Base-by-base conservation (phyloP, 2,888 invertebrate species). In the Sarcophaga rosellei region DNA sequence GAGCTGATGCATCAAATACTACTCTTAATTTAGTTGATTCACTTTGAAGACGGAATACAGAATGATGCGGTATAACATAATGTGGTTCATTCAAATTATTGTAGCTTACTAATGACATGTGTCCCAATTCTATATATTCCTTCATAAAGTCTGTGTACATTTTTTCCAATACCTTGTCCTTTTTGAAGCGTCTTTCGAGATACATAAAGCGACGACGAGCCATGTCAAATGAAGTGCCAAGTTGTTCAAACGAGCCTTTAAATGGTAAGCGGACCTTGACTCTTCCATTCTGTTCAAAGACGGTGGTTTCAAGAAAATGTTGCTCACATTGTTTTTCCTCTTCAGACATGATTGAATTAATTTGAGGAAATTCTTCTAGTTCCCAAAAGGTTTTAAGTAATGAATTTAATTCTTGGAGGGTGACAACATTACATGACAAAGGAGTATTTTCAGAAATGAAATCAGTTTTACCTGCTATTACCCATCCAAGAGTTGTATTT, bases 401-500 rank as follows among this genome's bases (percentile, higher is more conserved):
- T 15, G 23, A 21, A 35, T 66, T 45, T 4, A 47, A 10, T 10
- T 47, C 15, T 10, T n/a, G 20, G 3, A 8, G 12, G n/a, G 44
- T 47, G 4, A 20, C 47, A 47, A 44, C 11, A 17, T 17, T 57
- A 17, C 57, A 17, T 1, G 53, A 20, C 10, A 20, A 45, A n/a
- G 21, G 11, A 57, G 53, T n/a, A 10, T 21, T 2, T 1, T 1
- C 10, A 17, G 3, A 20, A 0, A 45, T 44, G n/a, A 17, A n/a
- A 6, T 61, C 23, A 1, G 44, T 3, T 4, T 17, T 68, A 12
- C 61, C 61, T 11, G 68, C 73, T 1, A n/a, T n/a, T n/a, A 82
- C 63, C 85, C 80, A 85, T 2, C 73, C 83, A n/a, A 87, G 74
- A 12, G 66, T n/a, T 6, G 82, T 85, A 20, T 83, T 84, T 35